Percentiles rank a stretch among this genome's conserved stretches.
phyloP scores from a whole-genome alignment of 2,888 invertebrate species.

The Phorcus lineatus region DNA sequence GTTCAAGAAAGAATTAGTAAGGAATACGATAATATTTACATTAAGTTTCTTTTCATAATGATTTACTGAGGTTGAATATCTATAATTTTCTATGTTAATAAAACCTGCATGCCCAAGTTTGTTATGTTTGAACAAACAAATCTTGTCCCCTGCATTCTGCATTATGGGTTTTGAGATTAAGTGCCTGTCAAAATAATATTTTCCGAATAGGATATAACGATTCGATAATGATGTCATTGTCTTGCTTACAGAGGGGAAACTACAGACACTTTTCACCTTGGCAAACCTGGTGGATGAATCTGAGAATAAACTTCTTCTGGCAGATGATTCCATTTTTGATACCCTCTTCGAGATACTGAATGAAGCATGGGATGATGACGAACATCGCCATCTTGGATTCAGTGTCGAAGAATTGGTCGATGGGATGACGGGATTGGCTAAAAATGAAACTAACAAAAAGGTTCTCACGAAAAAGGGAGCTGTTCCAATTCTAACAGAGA shows the following conservation, averaged over 20 bases:
- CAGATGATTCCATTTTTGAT: slow-evolving; percentile 53
- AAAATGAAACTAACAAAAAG: slow-evolving; percentile 59
- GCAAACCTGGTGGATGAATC: slow-evolving; percentile 61
- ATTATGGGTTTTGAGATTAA: too few relatives aligned
- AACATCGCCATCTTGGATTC: slow-evolving; percentile 54
- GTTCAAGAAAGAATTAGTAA: too few relatives aligned
- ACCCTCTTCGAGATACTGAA: slow-evolving; percentile 49
- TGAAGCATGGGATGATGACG: slow-evolving; percentile 37
- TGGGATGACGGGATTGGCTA: slow-evolving; percentile 57
- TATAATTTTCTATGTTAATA: too few relatives aligned
- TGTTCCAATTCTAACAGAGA: slow-evolving; percentile 37
- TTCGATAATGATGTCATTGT: too few relatives aligned
- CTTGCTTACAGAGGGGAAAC: slow-evolving; percentile 50
- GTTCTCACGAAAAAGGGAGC: slow-evolving; percentile 51
- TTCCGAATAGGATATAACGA: too few relatives aligned
- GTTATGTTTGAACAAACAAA: too few relatives aligned
- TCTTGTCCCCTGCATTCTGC: too few relatives aligned
- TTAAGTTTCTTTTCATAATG: too few relatives aligned
- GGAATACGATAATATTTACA: too few relatives aligned
- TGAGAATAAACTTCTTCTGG: slow-evolving; percentile 51
- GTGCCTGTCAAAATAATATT: too few relatives aligned
- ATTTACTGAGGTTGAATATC: too few relatives aligned
- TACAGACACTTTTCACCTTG: slow-evolving; percentile 56
- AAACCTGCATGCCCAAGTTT: too few relatives aligned
- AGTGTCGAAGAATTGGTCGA: slow-evolving; percentile 55